Percentiles rank a stretch among this genome's conserved stretches.
Evolutionary conservation across 2,797 vertebrate species (phyloP).

Genomic region (Melanotaenia pygmaea): DNA sequence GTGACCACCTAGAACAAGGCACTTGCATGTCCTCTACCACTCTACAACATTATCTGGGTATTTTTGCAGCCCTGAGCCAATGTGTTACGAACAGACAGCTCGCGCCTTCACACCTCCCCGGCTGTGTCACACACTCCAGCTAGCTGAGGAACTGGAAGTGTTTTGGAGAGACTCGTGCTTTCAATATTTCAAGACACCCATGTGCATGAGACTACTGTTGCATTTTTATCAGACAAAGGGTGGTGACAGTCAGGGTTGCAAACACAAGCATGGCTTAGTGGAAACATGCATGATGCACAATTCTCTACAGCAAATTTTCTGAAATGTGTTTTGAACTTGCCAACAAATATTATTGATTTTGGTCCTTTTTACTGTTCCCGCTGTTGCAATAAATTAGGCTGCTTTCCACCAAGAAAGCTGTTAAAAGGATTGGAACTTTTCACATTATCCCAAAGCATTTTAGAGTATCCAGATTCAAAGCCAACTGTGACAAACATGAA

Average conservation of each 20-base stretch:
- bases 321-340: background rate
- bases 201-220: background rate
- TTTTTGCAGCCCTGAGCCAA: constrained; percentile 1
- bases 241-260: background rate
- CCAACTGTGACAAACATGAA: background rate
- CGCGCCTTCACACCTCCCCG: constrained; percentile 30
- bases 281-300: background rate
- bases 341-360: background rate
- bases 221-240: background rate
- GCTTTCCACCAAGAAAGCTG: background rate
- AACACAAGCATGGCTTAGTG: background rate
- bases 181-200: constrained; percentile 3
- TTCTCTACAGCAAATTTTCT: background rate
- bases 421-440: background rate
- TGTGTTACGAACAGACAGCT: constrained; percentile 49
- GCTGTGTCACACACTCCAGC: constrained; percentile 32
- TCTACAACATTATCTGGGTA: constrained; percentile 1
- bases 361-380: background rate
- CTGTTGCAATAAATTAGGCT: background rate
- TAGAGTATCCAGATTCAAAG: background rate
- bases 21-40: background rate
- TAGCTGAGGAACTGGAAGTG: constrained; percentile 1
- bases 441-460: background rate
- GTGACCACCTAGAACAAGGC: constrained; percentile 3
- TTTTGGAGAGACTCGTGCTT: background rate